phyloP scores from a whole-genome alignment of 2,888 invertebrate species.

The Lasioglossum lativentre region DNA sequence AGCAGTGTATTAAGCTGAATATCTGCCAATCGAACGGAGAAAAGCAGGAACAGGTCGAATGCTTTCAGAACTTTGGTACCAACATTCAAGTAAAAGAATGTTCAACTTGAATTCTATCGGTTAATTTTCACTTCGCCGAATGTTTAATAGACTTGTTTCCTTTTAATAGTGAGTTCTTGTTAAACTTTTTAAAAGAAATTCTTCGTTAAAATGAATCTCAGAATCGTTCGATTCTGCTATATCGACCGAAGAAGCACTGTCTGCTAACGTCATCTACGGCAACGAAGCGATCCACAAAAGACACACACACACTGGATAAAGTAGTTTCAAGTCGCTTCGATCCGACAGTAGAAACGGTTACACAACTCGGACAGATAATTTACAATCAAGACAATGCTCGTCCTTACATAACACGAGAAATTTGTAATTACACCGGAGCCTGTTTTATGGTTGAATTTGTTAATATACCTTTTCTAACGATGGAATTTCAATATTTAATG shows the following conservation, averaged over 20 bases:
- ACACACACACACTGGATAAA: not conserved
- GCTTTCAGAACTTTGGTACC: conserved; percentile 32
- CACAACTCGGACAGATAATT: not conserved
- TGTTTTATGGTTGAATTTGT: not conserved
- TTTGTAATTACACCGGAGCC: not conserved
- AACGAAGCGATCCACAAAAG: not conserved
- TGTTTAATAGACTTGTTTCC: not conserved
- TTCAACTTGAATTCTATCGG: not conserved
- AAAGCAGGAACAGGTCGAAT: conserved; percentile 3
- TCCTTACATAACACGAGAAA: not conserved
- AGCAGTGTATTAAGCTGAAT: conserved; percentile 31
- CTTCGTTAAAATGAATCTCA: not conserved
- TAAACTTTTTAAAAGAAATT: not conserved
- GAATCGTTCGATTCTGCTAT: not conserved
- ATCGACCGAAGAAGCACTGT: not conserved
- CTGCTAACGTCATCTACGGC: conserved; percentile 17
- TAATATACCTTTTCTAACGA: not conserved
- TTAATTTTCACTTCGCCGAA: too few species aligned
- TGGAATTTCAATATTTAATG: not conserved
- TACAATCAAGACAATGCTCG: not conserved
- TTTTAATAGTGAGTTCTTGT: not conserved
- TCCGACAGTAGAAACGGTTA: not conserved
- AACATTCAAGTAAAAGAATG: not conserved
- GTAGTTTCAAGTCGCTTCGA: not conserved
- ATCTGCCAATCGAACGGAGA: conserved; percentile 29